These are phyloP conservation scores for Scaptomyza polygonia DNA, from an alignment of 2,888 invertebrate genomes.

Conservation along the genomic window DNA sequence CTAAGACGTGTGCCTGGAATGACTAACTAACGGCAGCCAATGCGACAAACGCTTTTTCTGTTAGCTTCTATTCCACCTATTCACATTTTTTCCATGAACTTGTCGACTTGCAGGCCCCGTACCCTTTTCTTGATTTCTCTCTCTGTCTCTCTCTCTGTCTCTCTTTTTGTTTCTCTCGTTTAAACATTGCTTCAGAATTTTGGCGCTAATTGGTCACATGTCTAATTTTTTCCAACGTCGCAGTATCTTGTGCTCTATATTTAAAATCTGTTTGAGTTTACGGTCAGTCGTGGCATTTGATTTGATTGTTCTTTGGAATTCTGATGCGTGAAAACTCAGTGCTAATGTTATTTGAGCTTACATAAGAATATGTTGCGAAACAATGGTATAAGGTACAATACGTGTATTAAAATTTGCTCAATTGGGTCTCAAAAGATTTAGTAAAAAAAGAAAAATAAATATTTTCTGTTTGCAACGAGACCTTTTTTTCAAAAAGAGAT, in stretches of 20 bases:
- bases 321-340: slow-evolving; percentile 9
- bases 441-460: no score
- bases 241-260: slow-evolving; percentile 14
- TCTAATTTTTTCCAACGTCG: slow-evolving; percentile 33
- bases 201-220: slow-evolving; percentile 60
- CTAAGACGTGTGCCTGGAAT: slow-evolving; percentile 31
- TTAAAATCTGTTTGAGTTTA: slow-evolving; percentile 28
- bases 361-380: slow-evolving; percentile 9
- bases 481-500: no score
- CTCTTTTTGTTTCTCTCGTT: background rate
- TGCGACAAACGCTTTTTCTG: slow-evolving; percentile 42
- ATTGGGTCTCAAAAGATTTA: background rate
- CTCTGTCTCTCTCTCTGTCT: background rate
- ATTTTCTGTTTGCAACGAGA: no score
- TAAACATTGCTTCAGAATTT: slow-evolving; percentile 23
- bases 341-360: slow-evolving; percentile 4
- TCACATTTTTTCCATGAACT: slow-evolving; percentile 21
- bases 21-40: slow-evolving; percentile 50
- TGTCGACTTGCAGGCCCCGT: slow-evolving; percentile 21
- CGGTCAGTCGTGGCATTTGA: slow-evolving; percentile 22
- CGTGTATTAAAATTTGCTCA: slow-evolving; percentile 17
- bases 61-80: slow-evolving; percentile 29
- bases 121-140: background rate
- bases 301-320: slow-evolving; percentile 29
- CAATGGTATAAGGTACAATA: background rate